Base-by-base conservation (phyloP, 2,888 invertebrate genomes). In the Troilus luridus region DNA sequence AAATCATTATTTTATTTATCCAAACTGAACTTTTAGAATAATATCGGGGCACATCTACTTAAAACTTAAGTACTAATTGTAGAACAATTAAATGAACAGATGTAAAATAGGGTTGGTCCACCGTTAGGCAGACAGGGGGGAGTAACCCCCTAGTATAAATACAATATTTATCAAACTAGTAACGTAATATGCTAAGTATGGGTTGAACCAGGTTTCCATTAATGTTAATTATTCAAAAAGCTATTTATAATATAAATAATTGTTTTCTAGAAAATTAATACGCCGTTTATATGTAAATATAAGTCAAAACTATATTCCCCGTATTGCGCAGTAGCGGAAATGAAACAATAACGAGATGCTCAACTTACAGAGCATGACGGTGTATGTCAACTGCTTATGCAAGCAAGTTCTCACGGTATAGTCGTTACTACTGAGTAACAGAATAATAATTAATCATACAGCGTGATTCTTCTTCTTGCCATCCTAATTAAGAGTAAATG, bases 301-400 rank as follows among this genome's bases (percentile, higher is more conserved):
- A 24, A 0, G 12, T 67, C 2, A 24, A 67, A 67, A 67, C 12
- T 24, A 64, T n/a, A n/a, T 14, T 24, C 14, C 67, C 14, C 6
- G 9, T 2, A 64, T 64, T 64, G 64, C n/a, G 6, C 14, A 24
- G 17, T 41, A 17, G 27, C 19, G 72, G 41, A 77, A 77, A 12
- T 41, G 17, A 41, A 41, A 8, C 19, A 2, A 77, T 77, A 7
- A 77, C 27, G 27, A 0, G 27, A 77, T 41, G 19, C 17, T 9
- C 17, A 77, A 27, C 72, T 41, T 41, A 7, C 72, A 41, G 72
- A 77, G 72, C 72, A 77, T 41, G 72, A 10, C 27, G 72, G 72
- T 67, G 24, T 77, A 77, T 77, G 72, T 77, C 72, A 77, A 77
- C 72, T 41, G 7, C 72, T 77, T 27, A 77, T 77, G 41, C 41